Conservation (phyloP, 2,888 invertebrate genomes). For the Zeuzera pyrina region DNA sequence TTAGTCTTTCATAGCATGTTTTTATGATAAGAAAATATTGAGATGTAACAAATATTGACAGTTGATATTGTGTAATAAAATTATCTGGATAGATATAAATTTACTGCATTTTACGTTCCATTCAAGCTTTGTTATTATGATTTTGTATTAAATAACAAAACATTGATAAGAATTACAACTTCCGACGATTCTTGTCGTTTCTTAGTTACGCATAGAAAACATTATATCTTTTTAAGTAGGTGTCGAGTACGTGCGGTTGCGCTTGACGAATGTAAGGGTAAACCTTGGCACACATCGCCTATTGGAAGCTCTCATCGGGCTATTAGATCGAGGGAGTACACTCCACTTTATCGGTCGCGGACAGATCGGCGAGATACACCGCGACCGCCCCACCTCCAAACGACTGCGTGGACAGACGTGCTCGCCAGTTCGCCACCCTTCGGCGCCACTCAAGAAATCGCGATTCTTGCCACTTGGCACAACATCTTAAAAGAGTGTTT, state of each 20-base stretch:
- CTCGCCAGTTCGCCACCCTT: slow-evolving; percentile 28
- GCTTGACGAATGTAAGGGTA: slow-evolving; percentile 21
- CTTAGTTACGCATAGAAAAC: slow-evolving; percentile 26
- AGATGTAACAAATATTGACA: too few relatives aligned
- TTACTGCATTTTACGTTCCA: too few relatives aligned
- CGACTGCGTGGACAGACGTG: slow-evolving; percentile 23
- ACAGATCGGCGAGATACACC: slow-evolving; percentile 53
- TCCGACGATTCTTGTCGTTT: slow-evolving; percentile 1
- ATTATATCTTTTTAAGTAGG: slow-evolving; percentile 24
- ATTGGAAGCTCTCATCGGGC: slow-evolving; percentile 29
- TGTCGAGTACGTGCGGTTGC: slow-evolving; percentile 18
- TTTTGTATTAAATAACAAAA: not conserved
- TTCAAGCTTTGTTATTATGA: too few relatives aligned
- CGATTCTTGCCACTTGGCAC: slow-evolving; percentile 40
- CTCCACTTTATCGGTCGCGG: slow-evolving; percentile 31
- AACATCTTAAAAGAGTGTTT: slow-evolving; percentile 38
- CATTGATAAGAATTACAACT: not conserved
- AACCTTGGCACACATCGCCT: slow-evolving; percentile 26
- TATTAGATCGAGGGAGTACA: slow-evolving; percentile 28
- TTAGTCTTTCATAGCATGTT: too few relatives aligned
- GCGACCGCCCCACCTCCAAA: slow-evolving; percentile 31
- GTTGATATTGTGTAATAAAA: too few relatives aligned
- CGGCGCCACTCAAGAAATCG: slow-evolving; percentile 31
- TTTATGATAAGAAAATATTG: too few relatives aligned
- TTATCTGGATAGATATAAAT: too few relatives aligned